These are phyloP conservation scores for Tenualosa thibaudeaui DNA, from an alignment of 2,797 vertebrate species.

Conservation along the genomic window DNA sequence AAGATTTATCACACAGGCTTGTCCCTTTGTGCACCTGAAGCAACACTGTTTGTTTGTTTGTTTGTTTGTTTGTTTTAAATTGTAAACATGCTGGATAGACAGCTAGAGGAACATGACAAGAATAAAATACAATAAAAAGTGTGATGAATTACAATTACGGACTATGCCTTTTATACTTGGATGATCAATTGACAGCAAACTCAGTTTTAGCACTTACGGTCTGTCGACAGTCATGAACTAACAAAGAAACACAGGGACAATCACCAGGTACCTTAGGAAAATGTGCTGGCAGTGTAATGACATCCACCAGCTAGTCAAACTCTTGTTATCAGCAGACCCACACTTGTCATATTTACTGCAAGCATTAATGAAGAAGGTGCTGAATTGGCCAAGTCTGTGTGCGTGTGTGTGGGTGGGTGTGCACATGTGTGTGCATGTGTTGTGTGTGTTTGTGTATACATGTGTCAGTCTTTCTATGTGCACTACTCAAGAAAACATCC, in stretches of 20 bases:
- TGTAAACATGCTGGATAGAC: background rate
- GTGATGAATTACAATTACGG: background rate
- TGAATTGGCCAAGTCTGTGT: slow-evolving; percentile 17
- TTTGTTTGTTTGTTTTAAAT: background rate
- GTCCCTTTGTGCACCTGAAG: background rate
- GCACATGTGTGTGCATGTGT: background rate
- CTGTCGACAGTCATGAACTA: background rate
- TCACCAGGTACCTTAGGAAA: background rate
- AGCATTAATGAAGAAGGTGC: slow-evolving; percentile 33
- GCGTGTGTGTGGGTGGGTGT: slow-evolving; percentile 5
- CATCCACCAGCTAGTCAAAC: background rate
- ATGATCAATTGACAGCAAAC: background rate
- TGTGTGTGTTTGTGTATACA: slow-evolving; percentile 20
- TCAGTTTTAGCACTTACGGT: background rate
- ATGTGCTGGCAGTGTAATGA: slow-evolving; percentile 3
- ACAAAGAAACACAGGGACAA: background rate
- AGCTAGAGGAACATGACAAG: background rate
- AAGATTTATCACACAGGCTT: background rate
- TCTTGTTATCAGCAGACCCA: slow-evolving; percentile 29
- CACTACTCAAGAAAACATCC: background rate
- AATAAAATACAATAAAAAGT: background rate
- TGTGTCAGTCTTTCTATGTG: slow-evolving; percentile 25
- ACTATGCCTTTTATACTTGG: background rate
- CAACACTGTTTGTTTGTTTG: background rate
- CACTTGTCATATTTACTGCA: slow-evolving; percentile 35